These are phyloP conservation scores for Globicephala melas DNA, from an alignment of 2,113 vertebrate genomes.

Conservation along the genomic window DNA sequence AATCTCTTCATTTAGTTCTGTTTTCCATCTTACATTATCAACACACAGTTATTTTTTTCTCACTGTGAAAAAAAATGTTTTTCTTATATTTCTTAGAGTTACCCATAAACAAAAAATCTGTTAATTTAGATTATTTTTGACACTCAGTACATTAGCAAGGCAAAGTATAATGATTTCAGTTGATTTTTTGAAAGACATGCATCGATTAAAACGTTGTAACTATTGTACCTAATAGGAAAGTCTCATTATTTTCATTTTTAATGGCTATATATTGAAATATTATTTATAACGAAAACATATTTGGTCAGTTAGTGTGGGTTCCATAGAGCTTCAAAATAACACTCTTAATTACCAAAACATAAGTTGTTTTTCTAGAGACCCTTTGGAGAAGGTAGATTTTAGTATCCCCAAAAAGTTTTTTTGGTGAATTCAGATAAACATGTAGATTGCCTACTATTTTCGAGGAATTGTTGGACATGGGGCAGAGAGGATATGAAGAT, in stretches of 20 bases:
- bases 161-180: neutral
- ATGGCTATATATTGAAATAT: neutral
- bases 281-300: conserved; percentile 7
- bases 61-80: neutral
- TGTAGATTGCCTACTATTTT: neutral
- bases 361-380: neutral
- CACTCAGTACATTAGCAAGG: neutral
- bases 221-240: neutral
- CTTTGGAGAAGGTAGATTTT: conserved; percentile 31
- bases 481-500: neutral
- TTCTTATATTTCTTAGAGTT: neutral
- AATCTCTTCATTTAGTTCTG: neutral
- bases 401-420: neutral
- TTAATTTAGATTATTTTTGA: conserved; percentile 21
- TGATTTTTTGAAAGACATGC: neutral
- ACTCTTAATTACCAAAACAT: neutral
- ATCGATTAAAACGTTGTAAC: conserved; percentile 17
- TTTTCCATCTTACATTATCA: neutral
- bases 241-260: conserved; percentile 26
- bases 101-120: neutral
- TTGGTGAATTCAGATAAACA: neutral
- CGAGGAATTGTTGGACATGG: neutral
- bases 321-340: neutral
- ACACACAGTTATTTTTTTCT: neutral
- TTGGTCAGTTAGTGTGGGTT: neutral